Conservation (phyloP, 2,113 vertebrate genomes). For the Salvelinus fontinalis region DNA sequence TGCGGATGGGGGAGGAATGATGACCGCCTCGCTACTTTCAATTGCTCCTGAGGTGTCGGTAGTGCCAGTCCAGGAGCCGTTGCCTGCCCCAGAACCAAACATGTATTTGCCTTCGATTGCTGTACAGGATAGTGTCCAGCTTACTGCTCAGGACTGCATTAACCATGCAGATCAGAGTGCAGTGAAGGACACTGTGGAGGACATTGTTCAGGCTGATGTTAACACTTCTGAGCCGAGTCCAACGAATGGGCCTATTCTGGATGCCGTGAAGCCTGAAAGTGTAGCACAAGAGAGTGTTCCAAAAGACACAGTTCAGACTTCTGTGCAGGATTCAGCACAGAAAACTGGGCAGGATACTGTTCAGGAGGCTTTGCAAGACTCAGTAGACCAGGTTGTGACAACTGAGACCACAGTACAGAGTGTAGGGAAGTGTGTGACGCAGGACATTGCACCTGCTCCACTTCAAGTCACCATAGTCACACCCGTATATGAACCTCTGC, state of each 20-base stretch:
- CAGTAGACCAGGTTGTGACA: slow-evolving; percentile 15
- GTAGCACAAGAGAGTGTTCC: slow-evolving; percentile 18
- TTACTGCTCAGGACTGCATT: not conserved
- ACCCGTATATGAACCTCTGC: slow-evolving; percentile 28
- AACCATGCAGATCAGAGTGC: slow-evolving; percentile 17
- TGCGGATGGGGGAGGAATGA: slow-evolving; percentile 51
- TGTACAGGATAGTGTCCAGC: slow-evolving; percentile 4
- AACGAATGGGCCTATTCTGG: slow-evolving; percentile 11
- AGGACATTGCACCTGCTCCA: slow-evolving; percentile 25
- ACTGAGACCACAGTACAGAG: slow-evolving; percentile 15
- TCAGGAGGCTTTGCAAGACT: not conserved
- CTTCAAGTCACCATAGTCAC: slow-evolving; percentile 44
- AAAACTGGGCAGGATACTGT: not conserved
- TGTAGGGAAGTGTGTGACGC: slow-evolving; percentile 8
- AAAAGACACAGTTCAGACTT: not conserved
- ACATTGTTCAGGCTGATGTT: slow-evolving; percentile 7
- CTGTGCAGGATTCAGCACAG: not conserved
- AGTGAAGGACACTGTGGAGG: slow-evolving; percentile 8
- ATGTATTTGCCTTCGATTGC: slow-evolving; percentile 18
- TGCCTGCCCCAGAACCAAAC: slow-evolving; percentile 13
- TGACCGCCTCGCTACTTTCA: slow-evolving; percentile 57
- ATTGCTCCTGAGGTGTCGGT: slow-evolving; percentile 46
- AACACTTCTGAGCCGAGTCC: slow-evolving; percentile 17
- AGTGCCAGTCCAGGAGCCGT: slow-evolving; percentile 33
- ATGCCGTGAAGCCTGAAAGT: slow-evolving; percentile 30